Percentiles rank a stretch among this genome's conserved stretches.
These are phyloP conservation scores for rat (Rattus norvegicus) DNA, from an alignment of 2,113 vertebrate genomes.

Conservation along the genomic window GRCr8 NC_086032.1:96513501-96514000, in stretches of 20 bases:
- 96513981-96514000: slow-evolving; percentile 86
- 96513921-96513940: neutral
- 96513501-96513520: neutral
- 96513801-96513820: neutral
- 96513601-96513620: neutral
- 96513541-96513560: too few species aligned
- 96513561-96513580: neutral
- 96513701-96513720: neutral
- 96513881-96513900: slow-evolving; percentile 23
- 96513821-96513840: neutral
- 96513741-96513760: neutral
- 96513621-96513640: neutral
- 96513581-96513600: neutral
- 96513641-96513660: neutral
- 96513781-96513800: neutral
- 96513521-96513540: neutral
- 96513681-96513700: too few species aligned
- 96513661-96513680: neutral
- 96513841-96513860: neutral
- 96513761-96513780: neutral
- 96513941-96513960: neutral
- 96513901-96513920: neutral
- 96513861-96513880: neutral
- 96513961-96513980: slow-evolving; percentile 36
- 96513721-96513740: neutral